Percentiles rank a stretch among this genome's conserved stretches.
These are phyloP conservation scores for Forficula auricularia DNA, from an alignment of 1,140 invertebrate genomes.

Conservation along the genomic window DNA sequence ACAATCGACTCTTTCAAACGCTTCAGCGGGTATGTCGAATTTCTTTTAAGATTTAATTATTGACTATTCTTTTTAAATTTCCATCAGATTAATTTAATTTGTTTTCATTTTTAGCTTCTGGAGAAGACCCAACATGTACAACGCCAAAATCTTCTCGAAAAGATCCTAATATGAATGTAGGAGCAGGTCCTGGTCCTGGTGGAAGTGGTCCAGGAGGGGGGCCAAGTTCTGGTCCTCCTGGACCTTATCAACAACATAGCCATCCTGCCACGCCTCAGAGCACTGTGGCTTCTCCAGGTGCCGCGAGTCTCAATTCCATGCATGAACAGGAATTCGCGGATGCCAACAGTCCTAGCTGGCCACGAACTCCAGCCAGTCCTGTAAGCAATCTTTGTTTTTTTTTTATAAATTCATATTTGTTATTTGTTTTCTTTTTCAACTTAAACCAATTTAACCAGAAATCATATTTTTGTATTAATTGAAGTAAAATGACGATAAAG, in stretches of 20 bases:
- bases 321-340: conserved; percentile 75
- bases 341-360: conserved; percentile 63
- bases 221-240: conserved; percentile 11
- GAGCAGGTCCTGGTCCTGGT: conserved; percentile 9
- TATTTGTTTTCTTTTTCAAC: conserved; percentile 2
- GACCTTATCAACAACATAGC: conserved; percentile 25
- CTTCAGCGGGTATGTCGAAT: conserved; percentile 53
- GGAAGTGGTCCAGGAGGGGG: conserved; percentile 21
- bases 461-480: conserved; percentile 9
- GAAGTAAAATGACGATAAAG: not conserved
- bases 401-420: conserved; percentile 5
- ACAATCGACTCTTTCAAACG: conserved; percentile 78
- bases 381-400: conserved; percentile 36
- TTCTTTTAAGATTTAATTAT: not conserved
- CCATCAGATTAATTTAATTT: no score
- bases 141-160: conserved; percentile 54
- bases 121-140: conserved; percentile 59
- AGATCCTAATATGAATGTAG: conserved; percentile 29
- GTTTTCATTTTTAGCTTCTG: conserved; percentile 54
- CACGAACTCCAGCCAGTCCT: conserved; percentile 74
- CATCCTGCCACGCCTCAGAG: conserved; percentile 55
- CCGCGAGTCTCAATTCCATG: conserved; percentile 59
- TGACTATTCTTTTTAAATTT: conserved; percentile 1
- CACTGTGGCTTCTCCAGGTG: conserved; percentile 60
- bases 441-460: no score